Conservation (phyloP, 2,797 vertebrate species). For the Tarsius wallacei region DNA sequence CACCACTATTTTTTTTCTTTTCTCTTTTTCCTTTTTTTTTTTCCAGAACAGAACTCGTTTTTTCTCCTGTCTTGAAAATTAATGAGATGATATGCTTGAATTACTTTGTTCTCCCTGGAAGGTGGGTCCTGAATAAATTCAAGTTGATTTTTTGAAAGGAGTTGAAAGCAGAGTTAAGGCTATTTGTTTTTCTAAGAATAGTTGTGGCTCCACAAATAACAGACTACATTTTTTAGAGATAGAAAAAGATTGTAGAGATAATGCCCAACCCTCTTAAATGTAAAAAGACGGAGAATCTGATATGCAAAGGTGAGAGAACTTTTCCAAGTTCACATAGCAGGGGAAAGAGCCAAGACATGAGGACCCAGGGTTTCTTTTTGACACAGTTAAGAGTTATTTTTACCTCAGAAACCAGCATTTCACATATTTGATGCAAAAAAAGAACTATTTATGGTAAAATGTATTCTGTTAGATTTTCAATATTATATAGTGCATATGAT, state of each 20-base stretch:
- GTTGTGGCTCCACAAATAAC: conserved; percentile 38
- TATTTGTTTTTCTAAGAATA: conserved; percentile 72
- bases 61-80: conserved; percentile 58
- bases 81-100: conserved; percentile 69
- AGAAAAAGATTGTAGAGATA: conserved; percentile 42
- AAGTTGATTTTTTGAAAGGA: conserved; percentile 64
- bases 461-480: conserved; percentile 7
- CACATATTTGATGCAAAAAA: conserved; percentile 21
- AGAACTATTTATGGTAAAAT: not conserved
- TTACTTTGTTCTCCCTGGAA: conserved; percentile 62
- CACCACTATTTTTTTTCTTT: not conserved
- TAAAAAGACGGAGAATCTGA: conserved; percentile 48
- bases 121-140: conserved; percentile 7
- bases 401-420: conserved; percentile 14
- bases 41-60: conserved; percentile 52
- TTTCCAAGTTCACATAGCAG: conserved; percentile 17
- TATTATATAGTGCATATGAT: not conserved
- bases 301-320: not conserved
- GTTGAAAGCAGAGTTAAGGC: conserved; percentile 46
- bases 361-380: conserved; percentile 16
- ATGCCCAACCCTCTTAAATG: not conserved
- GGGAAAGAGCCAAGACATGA: conserved; percentile 6
- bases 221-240: conserved; percentile 56
- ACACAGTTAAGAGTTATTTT: not conserved
- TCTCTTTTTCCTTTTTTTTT: not conserved